Evolutionary conservation across 1,140 invertebrate species (phyloP), one percentile per base, ranked within the genome.

Genomic region (Drosophila yakuba): DNA sequence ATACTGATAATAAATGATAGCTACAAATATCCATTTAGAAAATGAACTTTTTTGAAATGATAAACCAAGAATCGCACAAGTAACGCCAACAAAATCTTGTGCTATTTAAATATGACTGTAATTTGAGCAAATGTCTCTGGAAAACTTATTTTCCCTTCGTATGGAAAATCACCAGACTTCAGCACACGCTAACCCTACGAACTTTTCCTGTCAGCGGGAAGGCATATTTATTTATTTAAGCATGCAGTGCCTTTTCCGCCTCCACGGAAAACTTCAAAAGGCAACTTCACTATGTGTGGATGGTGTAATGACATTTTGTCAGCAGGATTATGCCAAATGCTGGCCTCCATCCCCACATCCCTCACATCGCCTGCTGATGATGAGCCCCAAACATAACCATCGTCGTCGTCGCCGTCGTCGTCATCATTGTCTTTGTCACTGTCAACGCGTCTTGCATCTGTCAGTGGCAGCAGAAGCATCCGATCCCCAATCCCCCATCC

Each of bases 261-360:
- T 25, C 4, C 47, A 51, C 35, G 41, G 28, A 64, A 48, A 77
- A 82, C 84, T 77, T 84, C 76, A 84, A 89, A 78, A 78, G 83
- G 60, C 63, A 82, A 75, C 68, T 75, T 64, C 50, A 75, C 44
- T 76, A 71, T 69, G 67, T 69, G 67, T 71, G 74, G 77, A 69
- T 82, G 62, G 84, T 90, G 84, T 89, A 89, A 89, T 84, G 84
- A 89, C 84, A 89, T 89, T 72, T 89, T 80, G 80, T 89, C 84
- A 84, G 77, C 67, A 66, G 48, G 74, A 86, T 79, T 75, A 89
- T 79, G 66, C 72, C 84, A 60, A 83, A 73, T 81, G 79, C 62
- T 57, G 78, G 76, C 66, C 38, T 39, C 47, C 41, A 52, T 20
- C 51, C n/a, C 5, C 7, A 14, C 44, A 35, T 12, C n/a, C 8